Base-by-base conservation (phyloP, 2,113 vertebrate species). In the Brienomyrus brachyistius region DNA sequence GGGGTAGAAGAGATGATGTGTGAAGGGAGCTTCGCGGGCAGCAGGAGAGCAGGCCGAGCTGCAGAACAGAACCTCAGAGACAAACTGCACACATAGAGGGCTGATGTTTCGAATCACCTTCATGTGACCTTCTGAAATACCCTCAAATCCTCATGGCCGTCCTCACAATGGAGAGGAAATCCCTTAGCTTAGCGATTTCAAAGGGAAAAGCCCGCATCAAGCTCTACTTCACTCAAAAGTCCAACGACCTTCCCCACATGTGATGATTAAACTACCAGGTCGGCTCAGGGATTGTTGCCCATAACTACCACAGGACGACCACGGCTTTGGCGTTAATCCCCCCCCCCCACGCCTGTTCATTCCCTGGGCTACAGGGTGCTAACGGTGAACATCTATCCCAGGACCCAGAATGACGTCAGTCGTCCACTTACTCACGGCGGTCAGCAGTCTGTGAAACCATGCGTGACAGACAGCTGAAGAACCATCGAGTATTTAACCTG, bases 401-500 rank as follows among this genome's bases (percentile, higher is more conserved):
- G 83, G 47, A 13, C 43, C 2, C 40, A 45, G 80, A 45, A 47
- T 43, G 45, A 21, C 0, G 35, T 83, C 45, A 43, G 21, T 7
- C 6, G 45, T 45, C 31, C 35, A 48, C 45, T 50, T 85, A n/a
- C 47, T 85, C 21, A 5, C 47, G 2, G 47, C 9, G n/a, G 43
- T 48, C 82, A 84, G 82, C 40, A 84, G 82, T 84, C 35, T 83
- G 35, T 83, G 80, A 83, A 83, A 83, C 40, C 43, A 84, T 50
- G 83, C 4, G 70, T 40, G 31, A 77, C 31, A 40, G 27, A 40
- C 70, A 35, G 70, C 70, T 74, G 66, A 15, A 13, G 27, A 74
- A 74, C 66, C 66, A 5, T 15, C 27, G 35, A 35, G 66, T 74
- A 74, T 74, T n/a, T 83, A 45, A 83, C 80, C 45, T 48, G 45